Evolutionary conservation across 2,888 invertebrate genomes (phyloP), one percentile per base, ranked within the genome.

Genomic region (Drosophila yooni): DNA sequence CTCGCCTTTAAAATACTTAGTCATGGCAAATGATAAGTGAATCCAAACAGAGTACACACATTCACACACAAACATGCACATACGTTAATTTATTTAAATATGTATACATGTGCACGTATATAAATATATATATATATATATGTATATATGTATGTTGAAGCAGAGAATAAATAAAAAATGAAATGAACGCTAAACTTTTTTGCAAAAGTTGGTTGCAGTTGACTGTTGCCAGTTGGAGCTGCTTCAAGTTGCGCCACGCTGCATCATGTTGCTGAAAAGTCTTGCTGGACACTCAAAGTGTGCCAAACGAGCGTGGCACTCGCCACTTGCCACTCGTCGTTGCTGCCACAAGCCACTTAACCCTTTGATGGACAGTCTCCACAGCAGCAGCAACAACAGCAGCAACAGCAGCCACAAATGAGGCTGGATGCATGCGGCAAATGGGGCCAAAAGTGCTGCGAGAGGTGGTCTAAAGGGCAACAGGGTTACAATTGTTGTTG

Each of bases 301-400:
- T 59, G 58, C 33, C 72, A 72, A 72, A 64, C 72, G 72, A 72
- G 64, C 64, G 52, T 53, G 27, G 46, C 51, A 46, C 54, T 68
- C 48, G 76, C 27, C 52, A 46, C 51, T 68, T 40, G 74, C 27
- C 52, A 51, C 75, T 65, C 65, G 70, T 62, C 33, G 63, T 61
- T 63, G 59, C 66, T 76, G 77, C 80, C 86, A 70, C 83, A 85
- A 82, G 83, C 80, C 81, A 83, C 87, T 83, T 83, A 83, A 83
- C 82, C 83, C 87, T 83, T 83, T 83, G 87, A 86, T 81, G 83
- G 83, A 81, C 82, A 83, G 71, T 70, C 66, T 63, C 67, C 54
- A 64, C 72, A 65, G 61, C 64, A 38, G 21, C 65, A 40, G 27
- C 65, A 51, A 29, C 75, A 65, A 40, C 64, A 68, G 72, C 71